A percentile compares a stretch with the other conserved stretches of the same genome.
phyloP scores from a whole-genome alignment of 2,113 vertebrate genomes.

The Excalfactoria chinensis region DNA sequence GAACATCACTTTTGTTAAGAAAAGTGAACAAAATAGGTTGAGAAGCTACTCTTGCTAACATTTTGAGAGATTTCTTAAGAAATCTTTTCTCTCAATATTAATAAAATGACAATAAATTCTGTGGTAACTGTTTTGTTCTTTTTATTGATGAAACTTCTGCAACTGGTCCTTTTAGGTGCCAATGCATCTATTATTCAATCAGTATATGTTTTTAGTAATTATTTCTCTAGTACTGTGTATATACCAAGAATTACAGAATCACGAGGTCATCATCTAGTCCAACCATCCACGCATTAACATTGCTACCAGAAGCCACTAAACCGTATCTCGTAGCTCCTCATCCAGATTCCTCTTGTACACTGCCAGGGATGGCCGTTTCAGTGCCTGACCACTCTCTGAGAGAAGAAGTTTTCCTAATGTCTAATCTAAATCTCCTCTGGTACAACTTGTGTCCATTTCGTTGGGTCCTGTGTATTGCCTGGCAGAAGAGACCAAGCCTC shows the following conservation, averaged over 20 bases:
- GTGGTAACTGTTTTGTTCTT: not conserved
- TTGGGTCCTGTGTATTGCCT: no score
- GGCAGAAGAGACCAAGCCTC: no score
- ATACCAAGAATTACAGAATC: not conserved
- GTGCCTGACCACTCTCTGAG: no score
- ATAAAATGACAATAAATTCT: not conserved
- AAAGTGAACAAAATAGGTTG: not conserved
- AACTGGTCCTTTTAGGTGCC: not conserved
- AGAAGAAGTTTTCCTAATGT: no score
- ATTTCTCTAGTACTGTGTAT: not conserved
- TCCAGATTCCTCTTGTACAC: no score
- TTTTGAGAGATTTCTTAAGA: not conserved
- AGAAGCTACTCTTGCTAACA: not conserved
- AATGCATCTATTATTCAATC: not conserved
- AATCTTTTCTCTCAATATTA: not conserved
- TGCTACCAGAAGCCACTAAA: no score
- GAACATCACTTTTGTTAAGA: not conserved
- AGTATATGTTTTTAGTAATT: not conserved
- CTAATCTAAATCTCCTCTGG: no score
- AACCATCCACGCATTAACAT: no score
- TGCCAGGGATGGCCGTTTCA: no score
- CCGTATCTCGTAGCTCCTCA: no score
- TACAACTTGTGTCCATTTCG: no score
- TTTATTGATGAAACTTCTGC: not conserved
- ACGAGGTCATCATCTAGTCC: no score